phyloP scores from a whole-genome alignment of 2,797 vertebrate species.

The Coilia nasus region DNA sequence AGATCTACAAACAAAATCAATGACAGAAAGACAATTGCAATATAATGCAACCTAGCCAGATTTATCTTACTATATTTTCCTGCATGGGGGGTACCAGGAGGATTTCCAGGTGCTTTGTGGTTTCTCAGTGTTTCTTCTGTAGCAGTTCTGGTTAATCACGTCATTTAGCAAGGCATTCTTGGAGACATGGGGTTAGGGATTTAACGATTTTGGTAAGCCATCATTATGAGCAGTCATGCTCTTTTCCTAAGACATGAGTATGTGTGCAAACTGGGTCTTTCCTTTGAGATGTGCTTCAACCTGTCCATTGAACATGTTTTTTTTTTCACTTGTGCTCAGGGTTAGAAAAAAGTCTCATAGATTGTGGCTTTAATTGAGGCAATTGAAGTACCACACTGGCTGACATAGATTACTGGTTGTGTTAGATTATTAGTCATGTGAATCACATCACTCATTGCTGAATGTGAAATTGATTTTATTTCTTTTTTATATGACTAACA shows the following conservation, averaged over 20 bases:
- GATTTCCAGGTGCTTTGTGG: neutral
- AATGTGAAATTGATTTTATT: neutral
- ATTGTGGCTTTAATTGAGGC: neutral
- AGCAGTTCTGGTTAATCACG: neutral
- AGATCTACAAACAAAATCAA: neutral
- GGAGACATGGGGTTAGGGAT: constrained; percentile 10
- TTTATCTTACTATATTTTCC: neutral
- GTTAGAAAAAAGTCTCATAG: neutral
- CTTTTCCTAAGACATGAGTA: neutral
- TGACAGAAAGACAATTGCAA: neutral
- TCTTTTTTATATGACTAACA: neutral
- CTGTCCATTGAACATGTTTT: neutral
- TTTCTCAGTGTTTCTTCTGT: neutral
- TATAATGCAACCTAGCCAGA: neutral
- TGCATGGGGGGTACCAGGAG: constrained; percentile 14
- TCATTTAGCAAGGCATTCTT: neutral
- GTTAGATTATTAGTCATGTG: neutral
- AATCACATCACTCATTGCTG: neutral
- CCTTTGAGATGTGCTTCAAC: constrained; percentile 6
- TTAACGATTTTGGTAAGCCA: neutral
- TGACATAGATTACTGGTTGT: neutral
- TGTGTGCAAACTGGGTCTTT: neutral
- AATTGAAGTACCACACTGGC: too few species aligned
- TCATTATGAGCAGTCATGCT: neutral
- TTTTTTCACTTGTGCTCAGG: neutral